Evolutionary conservation across 2,113 vertebrate genomes (phyloP), one percentile per base, ranked within the genome.

Genomic region (Amazona guildingii): DNA sequence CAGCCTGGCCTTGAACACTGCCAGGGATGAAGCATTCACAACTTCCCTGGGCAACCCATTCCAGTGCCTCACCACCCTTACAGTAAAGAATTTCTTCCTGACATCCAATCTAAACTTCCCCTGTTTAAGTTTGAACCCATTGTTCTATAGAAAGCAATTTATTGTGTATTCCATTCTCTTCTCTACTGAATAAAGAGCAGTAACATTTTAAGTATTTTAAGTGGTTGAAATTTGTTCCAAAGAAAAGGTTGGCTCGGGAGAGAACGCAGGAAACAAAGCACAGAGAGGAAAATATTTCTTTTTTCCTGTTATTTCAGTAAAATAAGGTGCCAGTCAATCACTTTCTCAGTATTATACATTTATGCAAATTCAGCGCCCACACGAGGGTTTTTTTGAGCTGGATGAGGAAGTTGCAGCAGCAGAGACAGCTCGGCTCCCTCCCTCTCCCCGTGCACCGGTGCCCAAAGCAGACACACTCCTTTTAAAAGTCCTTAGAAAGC

Each of bases 271-370:
- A 94, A 96, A 91, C 88, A 94, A 78, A 72, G 62, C 72, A 20
- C 37, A 3, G 80, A 84, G 48, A 92, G 85, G 86, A 93, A 95
- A 93, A 90, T 44, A 92, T 61, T 83, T 74, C 46, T 73, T 62
- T 77, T 51, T 54, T 64, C 79, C 46, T 68, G 80, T 86, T 91
- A 86, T 89, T 93, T 91, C 80, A 96, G 83, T 92, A 91, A 75
- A 96, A 96, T 87, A 91, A 95, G 83, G 92, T 94, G 92, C 81
- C 82, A 95, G 88, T 91, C 96, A 94, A 93, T 84, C 91, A 84
- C 77, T 94, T 94, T 72, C 81, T 91, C 92, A 92, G 74, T 79
- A 91, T 93, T 91, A 86, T 51, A 89, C 83, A 82, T 62, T 91
- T 73, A 94, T 94, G 91, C 90, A 95, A 92, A 96, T 83, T 83